These are phyloP conservation scores for Cremastinae sp. DNA, from an alignment of 2,888 invertebrate species.

Conservation along the genomic window DNA sequence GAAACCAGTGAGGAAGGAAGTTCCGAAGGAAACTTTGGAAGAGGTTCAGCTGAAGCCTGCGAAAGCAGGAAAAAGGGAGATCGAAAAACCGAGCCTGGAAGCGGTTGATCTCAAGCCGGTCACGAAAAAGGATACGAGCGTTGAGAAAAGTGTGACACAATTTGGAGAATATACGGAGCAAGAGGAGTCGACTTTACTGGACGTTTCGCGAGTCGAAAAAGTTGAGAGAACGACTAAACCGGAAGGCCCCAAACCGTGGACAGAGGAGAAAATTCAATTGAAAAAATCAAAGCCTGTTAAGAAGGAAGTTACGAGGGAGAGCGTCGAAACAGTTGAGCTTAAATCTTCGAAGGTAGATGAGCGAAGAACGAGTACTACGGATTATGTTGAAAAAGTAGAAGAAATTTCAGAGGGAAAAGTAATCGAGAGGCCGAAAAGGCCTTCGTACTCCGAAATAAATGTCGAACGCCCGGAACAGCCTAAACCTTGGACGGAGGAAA, in stretches of 20 bases:
- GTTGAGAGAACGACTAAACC: constrained; percentile 50
- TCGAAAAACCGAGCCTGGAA: constrained; percentile 68
- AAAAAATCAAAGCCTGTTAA: constrained; percentile 80
- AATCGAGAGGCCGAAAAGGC: constrained; percentile 48
- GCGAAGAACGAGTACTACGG: constrained; percentile 61
- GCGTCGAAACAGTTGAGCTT: constrained; percentile 81
- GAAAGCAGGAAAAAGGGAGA: constrained; percentile 78
- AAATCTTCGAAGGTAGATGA: constrained; percentile 82
- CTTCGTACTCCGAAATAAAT: constrained; percentile 54
- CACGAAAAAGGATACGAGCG: constrained; percentile 43
- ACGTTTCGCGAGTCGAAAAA: constrained; percentile 56
- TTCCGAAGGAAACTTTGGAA: constrained; percentile 78
- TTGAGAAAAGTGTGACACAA: constrained; percentile 36
- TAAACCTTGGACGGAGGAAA: constrained; percentile 78
- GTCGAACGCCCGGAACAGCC: constrained; percentile 56
- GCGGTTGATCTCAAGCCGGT: constrained; percentile 61
- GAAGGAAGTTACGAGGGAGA: constrained; percentile 79
- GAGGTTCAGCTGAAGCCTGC: constrained; percentile 83
- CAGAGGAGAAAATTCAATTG: constrained; percentile 84
- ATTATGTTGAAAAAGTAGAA: constrained; percentile 60
- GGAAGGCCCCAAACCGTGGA: constrained; percentile 82
- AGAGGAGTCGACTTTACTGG: constrained; percentile 65
- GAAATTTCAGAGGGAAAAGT: constrained; percentile 57
- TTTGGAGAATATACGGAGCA: constrained; percentile 67
- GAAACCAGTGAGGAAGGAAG: constrained; percentile 76